Evolutionary conservation across 2,113 vertebrate genomes (phyloP).

Genomic region (Osmerus mordax): DNA sequence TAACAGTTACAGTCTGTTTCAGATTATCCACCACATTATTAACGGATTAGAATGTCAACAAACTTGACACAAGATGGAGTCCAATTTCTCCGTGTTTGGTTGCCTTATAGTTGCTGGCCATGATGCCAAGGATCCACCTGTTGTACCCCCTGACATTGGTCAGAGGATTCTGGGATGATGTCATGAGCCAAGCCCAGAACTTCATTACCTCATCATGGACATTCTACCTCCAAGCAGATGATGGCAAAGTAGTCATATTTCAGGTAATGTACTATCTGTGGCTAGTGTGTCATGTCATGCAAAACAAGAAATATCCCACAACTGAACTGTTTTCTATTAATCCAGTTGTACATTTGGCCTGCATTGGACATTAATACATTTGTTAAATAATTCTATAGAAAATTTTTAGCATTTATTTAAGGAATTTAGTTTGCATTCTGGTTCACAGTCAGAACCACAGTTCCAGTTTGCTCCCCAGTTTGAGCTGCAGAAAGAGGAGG

Average conservation of each 20-base stretch:
- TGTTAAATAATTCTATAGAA: background rate
- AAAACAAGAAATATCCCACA: no score
- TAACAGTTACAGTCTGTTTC: conserved; percentile 39
- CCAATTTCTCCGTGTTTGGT: background rate
- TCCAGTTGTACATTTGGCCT: background rate
- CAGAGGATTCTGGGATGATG: conserved; percentile 89
- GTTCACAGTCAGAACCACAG: conserved; percentile 85
- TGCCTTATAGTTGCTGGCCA: conserved; percentile 81
- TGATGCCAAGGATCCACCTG: conserved; percentile 93
- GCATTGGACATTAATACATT: background rate
- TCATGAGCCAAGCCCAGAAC: conserved; percentile 93
- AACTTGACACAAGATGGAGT: no score
- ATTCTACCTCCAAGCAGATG: conserved; percentile 95
- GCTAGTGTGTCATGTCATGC: no score
- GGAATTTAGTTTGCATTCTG: conserved; percentile 10
- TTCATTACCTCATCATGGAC: conserved; percentile 95
- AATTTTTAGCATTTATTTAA: background rate
- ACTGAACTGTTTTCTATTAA: no score
- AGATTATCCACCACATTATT: background rate
- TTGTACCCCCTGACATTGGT: conserved; percentile 90
- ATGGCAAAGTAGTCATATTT: conserved; percentile 94
- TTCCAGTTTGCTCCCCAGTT: conserved; percentile 81
- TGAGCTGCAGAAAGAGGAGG: conserved; percentile 72
- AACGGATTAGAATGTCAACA: background rate
- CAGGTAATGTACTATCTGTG: conserved; percentile 72